phyloP scores from a whole-genome alignment of 2,888 invertebrate species.

The Harpalus rufipes region DNA sequence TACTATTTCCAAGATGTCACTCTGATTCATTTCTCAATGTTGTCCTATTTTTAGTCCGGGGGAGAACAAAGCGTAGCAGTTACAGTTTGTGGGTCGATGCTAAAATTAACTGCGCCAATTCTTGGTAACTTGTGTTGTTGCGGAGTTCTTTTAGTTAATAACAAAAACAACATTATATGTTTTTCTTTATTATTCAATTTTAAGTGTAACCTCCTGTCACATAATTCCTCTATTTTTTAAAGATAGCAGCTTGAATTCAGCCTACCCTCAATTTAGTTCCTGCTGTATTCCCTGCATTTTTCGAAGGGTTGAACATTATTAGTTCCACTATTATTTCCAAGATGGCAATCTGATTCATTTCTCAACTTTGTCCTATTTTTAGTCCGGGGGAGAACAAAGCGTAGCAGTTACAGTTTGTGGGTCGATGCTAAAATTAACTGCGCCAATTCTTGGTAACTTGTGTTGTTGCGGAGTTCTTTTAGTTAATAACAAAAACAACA shows the following conservation, averaged over 20 bases:
- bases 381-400: constrained; percentile 18
- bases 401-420: constrained; percentile 19
- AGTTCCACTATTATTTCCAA: neutral
- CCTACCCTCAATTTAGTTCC: no score
- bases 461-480: neutral
- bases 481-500: neutral
- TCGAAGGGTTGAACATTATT: neutral
- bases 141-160: neutral
- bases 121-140: neutral
- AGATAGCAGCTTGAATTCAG: no score
- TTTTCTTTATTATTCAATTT: neutral
- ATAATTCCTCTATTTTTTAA: no score
- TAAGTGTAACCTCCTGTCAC: no score
- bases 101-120: constrained; percentile 43
- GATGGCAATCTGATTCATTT: neutral
- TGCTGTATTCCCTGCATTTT: no score
- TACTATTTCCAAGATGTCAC: neutral
- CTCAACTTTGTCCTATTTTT: constrained; percentile 8
- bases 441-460: constrained; percentile 4
- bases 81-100: constrained; percentile 45
- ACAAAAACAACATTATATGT: neutral
- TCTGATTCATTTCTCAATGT: no score
- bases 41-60: constrained; percentile 26
- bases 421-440: constrained; percentile 52
- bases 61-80: constrained; percentile 18